These are phyloP conservation scores for Hydra vulgaris DNA, from an alignment of 30 jellyfish, hydroid and myxozoan genomes.

Conservation along the genomic window DNA sequence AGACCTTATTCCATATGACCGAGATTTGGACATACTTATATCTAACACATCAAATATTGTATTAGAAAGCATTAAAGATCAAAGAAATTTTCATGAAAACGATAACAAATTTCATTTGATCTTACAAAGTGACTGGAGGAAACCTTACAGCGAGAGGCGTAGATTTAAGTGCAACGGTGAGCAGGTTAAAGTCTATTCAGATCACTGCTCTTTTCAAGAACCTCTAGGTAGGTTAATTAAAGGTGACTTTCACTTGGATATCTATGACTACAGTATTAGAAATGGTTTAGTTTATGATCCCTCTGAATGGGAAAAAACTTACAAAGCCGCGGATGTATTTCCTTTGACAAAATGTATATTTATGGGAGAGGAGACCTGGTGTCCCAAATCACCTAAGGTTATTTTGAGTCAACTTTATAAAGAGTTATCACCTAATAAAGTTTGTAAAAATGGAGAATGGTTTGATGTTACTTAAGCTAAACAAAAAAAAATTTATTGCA, in stretches of 20 bases:
- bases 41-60: constrained; percentile 27
- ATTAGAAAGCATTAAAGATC: constrained; percentile 25
- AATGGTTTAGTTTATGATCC: constrained; percentile 56
- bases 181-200: constrained; percentile 43
- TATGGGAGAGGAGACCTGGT: constrained; percentile 37
- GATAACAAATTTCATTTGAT: constrained; percentile 40
- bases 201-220: constrained; percentile 87
- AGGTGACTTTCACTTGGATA: constrained; percentile 64
- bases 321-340: constrained; percentile 46
- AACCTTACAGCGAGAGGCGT: constrained; percentile 55
- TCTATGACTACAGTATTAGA: constrained; percentile 46
- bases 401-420: constrained; percentile 40
- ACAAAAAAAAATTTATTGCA: too few relatives aligned
- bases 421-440: constrained; percentile 32
- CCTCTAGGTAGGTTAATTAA: constrained; percentile 76
- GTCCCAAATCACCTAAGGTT: constrained; percentile 62
- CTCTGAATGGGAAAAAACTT: constrained; percentile 71
- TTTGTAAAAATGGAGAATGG: constrained; percentile 77
- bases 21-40: constrained; percentile 58
- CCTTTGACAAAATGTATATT: constrained; percentile 64
- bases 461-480: constrained; percentile 15
- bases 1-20: constrained; percentile 56
- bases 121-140: constrained; percentile 50
- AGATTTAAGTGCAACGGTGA: constrained; percentile 72
- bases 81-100: constrained; percentile 37